Base-by-base conservation (phyloP, 92 coral and sea anemone species). In the Parazoanthus atlanticus region DNA sequence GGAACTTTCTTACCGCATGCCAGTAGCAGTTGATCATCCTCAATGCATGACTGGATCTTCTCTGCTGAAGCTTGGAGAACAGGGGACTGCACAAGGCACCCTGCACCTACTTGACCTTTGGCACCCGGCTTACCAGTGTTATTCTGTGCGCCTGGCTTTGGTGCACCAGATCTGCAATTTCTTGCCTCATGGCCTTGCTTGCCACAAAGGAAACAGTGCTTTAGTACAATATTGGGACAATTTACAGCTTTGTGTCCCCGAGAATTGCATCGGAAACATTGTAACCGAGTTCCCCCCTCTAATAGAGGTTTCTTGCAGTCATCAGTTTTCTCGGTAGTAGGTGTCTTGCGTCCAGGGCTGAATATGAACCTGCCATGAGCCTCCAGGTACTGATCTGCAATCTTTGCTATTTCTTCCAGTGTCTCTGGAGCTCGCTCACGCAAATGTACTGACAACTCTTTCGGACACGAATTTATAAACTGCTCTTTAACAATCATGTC, bases 321-420 rank as follows among this genome's bases (percentile, higher is more conserved):
- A 25, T 76, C 86, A 19, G 58, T 49, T 30, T 32, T 69, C 72
- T 85, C 5, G 41, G 41, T 38, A 38, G 41, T 64, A 0, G 90
- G 66, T 1, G 10, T 82, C 2, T 2, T 70, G 2, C 79, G 17
- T 3, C 19, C 85, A 0, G 88, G 34, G 23, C 86, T 80, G 9
- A 89, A 73, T 73, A 92, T 0, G 28, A 85, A 89, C 28, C 80
- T 92, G 3, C 89, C 90, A 86, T 85, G 95, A 3, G 93, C 92
- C 25, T 80, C 91, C 23, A 90, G 32, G 78, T 88, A 93, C 87
- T 93, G 96, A 47, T 91, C 91, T 13, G 93, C 93, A 12, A 89
- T 78, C 73, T 89, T 89, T 5, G 94, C 85, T 0, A 93, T 82
- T 65, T 89, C 43, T 23, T 32, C 89, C 19, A 91, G 70, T 15